Base-by-base conservation (phyloP, 2,113 vertebrate genomes). In the Brachyhypopomus occidentalis region DNA sequence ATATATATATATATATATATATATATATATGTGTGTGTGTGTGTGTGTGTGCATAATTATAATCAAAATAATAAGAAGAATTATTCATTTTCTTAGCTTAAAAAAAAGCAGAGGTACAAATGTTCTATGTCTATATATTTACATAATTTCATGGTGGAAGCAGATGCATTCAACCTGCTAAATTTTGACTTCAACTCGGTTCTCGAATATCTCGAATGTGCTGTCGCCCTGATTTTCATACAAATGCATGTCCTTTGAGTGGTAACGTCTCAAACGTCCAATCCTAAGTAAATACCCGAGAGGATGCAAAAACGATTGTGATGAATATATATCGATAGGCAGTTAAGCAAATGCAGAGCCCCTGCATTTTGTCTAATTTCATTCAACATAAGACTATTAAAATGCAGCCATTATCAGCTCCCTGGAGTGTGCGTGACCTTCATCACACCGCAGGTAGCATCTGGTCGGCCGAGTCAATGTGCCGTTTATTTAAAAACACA, bases 401-500 rank as follows among this genome's bases (percentile, higher is more conserved):
- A 85, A 85, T 30, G 36, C 60, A 23, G 72, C 66, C 60, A 55
- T 60, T 81, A 85, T 86, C 66, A 77, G 75, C 59, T 85, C 80
- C 83, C 72, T 78, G 84, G 88, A 85, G 79, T 88, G 79, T 88
- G 59, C 81, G 67, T 82, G 84, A 84, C 79, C 58, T 83, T 80
- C 45, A 27, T 78, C 77, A 74, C 80, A 70, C 86, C 77, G 75
- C 87, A 69, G 34, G 3, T 20, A 59, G 83, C 90, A 81, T 87
- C 88, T 87, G 88, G 79, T 38, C 34, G 19, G 30, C 69, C 67
- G 17, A 30, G 34, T 59, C 75, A 85, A 84, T 72, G 38, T 66
- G 73, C 84, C 72, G 84, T 90, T 91, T 91, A 92, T 92, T 92
- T 70, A 91, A 92, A 76, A 93, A 52, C 9, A 52, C 12, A 36